Evolutionary conservation across 2,888 invertebrate species (phyloP).

Genomic region (Trichopoda pennipes): DNA sequence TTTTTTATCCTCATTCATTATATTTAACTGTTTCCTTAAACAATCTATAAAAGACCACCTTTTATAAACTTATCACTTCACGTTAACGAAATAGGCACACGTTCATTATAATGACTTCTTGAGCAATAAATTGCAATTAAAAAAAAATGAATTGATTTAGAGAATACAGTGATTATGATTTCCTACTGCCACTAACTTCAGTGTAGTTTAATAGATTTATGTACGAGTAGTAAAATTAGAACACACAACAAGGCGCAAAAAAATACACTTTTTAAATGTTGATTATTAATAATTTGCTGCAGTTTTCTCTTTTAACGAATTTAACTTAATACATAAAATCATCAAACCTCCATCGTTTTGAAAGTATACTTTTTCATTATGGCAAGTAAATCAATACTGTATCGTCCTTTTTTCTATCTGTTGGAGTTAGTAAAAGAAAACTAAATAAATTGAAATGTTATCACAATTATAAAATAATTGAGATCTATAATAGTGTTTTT

Average conservation of each 20-base stretch:
- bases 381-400: slow-evolving; percentile 31
- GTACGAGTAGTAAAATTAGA: slow-evolving; percentile 8
- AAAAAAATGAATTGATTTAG: not conserved
- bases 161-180: not conserved
- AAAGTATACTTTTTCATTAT: slow-evolving; percentile 1
- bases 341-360: not conserved
- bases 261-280: slow-evolving; percentile 6
- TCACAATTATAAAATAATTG: slow-evolving; percentile 58
- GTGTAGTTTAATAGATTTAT: slow-evolving; percentile 45
- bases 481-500: slow-evolving; percentile 3
- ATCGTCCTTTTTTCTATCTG: not conserved
- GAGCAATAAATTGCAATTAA: not conserved
- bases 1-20: slow-evolving; percentile 18
- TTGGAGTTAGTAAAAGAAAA: not conserved
- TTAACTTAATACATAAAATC: not conserved
- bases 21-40: slow-evolving; percentile 32
- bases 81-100: slow-evolving; percentile 22
- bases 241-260: slow-evolving; percentile 34
- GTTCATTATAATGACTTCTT: not conserved
- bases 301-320: slow-evolving; percentile 14
- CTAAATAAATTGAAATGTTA: slow-evolving; percentile 16
- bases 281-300: slow-evolving; percentile 51
- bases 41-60: slow-evolving; percentile 23
- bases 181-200: slow-evolving; percentile 1
- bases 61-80: slow-evolving; percentile 41